Conservation (phyloP, 2,888 invertebrate genomes). For the Nomada hirtipes region DNA sequence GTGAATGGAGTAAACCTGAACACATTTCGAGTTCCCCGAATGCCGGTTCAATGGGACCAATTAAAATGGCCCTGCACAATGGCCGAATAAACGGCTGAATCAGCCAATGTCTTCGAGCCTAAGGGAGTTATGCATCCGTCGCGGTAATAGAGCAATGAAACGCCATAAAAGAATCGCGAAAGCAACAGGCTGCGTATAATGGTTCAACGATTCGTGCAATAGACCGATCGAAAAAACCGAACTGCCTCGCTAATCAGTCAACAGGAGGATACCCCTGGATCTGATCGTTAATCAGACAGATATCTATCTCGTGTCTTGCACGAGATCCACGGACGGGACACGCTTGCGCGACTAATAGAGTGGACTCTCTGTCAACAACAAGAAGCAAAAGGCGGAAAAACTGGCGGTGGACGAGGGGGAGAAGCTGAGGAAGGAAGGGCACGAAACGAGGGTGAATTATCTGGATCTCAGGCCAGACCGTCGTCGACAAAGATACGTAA, state of each 20-base stretch:
- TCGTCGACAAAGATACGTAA: conserved; percentile 29
- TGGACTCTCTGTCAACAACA: conserved; percentile 27
- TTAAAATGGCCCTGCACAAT: conserved; percentile 41
- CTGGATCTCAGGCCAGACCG: conserved; percentile 46
- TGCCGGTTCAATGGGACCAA: conserved; percentile 26
- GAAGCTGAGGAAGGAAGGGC: conserved; percentile 22
- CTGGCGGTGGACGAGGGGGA: conserved; percentile 4
- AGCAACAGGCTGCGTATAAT: conserved; percentile 10
- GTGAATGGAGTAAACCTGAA: conserved; percentile 20
- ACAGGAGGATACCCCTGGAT: conserved; percentile 36
- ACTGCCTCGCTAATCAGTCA: conserved; percentile 60
- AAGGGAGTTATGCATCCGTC: conserved; percentile 4
- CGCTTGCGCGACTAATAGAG: conserved; percentile 58
- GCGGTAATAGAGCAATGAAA: conserved; percentile 37
- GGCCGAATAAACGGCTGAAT: conserved; percentile 28
- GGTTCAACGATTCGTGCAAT: conserved; percentile 32
- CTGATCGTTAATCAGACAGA: conserved; percentile 68
- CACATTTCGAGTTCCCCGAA: conserved; percentile 31
- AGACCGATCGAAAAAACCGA: conserved; percentile 33
- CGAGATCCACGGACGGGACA: conserved; percentile 43
- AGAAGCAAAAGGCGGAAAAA: conserved; percentile 20
- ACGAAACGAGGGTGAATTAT: conserved; percentile 58
- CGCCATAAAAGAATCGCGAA: conserved; percentile 30
- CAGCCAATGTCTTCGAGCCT: conserved; percentile 27
- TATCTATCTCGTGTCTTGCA: conserved; percentile 46